Evolutionary conservation across 2,113 vertebrate species (phyloP), one percentile per base, ranked within the genome.

Genomic region (Microcebus tavaratra): DNA sequence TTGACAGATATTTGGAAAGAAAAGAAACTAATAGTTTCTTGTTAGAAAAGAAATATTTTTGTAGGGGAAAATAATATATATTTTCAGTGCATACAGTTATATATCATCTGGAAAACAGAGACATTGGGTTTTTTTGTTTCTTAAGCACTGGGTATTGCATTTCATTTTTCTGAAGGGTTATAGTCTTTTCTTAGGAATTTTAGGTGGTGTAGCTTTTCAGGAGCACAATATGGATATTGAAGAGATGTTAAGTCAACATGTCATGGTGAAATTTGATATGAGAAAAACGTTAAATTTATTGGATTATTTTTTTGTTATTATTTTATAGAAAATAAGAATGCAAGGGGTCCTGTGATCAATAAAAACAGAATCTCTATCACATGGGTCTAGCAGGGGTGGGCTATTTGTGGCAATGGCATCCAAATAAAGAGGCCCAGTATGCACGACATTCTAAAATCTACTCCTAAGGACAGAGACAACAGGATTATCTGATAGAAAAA

Each of bases 1-100:
- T 86, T 97, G 91, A 92, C 86, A 97, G 65, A 86, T 90, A 88
- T 67, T 96, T 94, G 78, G 89, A 86, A 96, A 83, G 86, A 75
- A 90, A 90, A 87, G 31, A 94, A 92, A 94, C 48, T 14, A 84
- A 87, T 25, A 94, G 48, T 88, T 91, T 94, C 81, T 63, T 11
- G 48, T 61, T 91, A 90, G 61, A 86, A 94, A 76, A 92, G 50
- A 90, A 78, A 89, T 79, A 81, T 93, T 94, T 92, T 75, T 34
- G n/a, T 75, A 65, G 57, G 18, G 87, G n/a, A 93, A 97, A 95
- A 91, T 57, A 75, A 59, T 34, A 79, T 6, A 31, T 90, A 36
- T 76, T 87, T 90, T 88, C 4, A 63, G 50, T 81, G 12, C 39
- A 45, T 75, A 61, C 10, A 84, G 45, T 92, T 96, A 90, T 68